Conservation (phyloP, 2,113 vertebrate genomes). For the Oplegnathus fasciatus region DNA sequence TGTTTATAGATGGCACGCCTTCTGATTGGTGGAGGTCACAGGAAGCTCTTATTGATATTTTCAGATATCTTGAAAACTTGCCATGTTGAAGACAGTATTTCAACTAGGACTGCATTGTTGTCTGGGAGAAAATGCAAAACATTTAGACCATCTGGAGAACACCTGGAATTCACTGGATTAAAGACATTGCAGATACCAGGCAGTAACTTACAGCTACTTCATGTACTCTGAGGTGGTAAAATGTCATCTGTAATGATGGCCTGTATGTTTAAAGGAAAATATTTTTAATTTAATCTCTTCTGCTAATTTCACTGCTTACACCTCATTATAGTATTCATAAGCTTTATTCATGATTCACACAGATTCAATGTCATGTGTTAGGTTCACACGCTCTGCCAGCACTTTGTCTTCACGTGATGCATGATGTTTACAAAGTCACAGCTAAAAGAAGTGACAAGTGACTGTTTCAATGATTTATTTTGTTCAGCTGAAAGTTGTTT, state of each 20-base stretch:
- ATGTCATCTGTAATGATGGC: no score
- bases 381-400: background rate
- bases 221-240: background rate
- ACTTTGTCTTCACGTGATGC: background rate
- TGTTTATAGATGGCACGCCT: background rate
- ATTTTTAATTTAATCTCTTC: no score
- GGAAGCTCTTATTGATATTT: background rate
- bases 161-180: background rate
- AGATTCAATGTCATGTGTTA: background rate
- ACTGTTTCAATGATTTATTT: background rate
- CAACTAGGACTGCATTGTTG: background rate
- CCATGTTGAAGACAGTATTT: background rate
- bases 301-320: no score
- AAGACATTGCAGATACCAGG: background rate
- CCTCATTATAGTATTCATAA: no score
- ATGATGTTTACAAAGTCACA: background rate
- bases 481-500: background rate
- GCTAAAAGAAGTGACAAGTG: background rate
- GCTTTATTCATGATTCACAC: background rate
- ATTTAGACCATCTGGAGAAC: background rate
- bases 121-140: background rate
- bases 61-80: background rate
- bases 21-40: background rate
- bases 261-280: no score
- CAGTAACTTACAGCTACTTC: background rate